phyloP scores from a whole-genome alignment of 2,888 invertebrate genomes.

The Erebia aethiops region DNA sequence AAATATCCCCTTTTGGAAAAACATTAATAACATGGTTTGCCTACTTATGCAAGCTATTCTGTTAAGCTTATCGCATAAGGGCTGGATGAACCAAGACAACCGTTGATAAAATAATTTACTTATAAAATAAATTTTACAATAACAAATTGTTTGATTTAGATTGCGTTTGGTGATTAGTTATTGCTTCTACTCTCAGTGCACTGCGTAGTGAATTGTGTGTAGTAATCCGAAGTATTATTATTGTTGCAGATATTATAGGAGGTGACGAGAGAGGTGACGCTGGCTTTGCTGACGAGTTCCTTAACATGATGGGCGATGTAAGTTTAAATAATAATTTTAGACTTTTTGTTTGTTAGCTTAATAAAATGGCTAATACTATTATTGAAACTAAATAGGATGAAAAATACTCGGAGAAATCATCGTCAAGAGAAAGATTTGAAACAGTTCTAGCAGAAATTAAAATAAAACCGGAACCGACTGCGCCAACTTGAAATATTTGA shows the following conservation, averaged over 20 bases:
- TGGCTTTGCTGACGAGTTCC: slow-evolving; percentile 63
- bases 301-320: slow-evolving; percentile 70
- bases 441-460: slow-evolving; percentile 53
- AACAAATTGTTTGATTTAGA: too few species aligned
- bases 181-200: too few species aligned
- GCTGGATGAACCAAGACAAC: too few species aligned
- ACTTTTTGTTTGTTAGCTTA: neutral
- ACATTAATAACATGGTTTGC: too few species aligned
- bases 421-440: slow-evolving; percentile 46
- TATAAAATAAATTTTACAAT: too few species aligned
- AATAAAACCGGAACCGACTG: slow-evolving; percentile 53
- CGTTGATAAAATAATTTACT: too few species aligned
- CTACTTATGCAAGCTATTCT: too few species aligned
- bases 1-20: too few species aligned
- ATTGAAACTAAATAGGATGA: slow-evolving; percentile 27
- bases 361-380: slow-evolving; percentile 13
- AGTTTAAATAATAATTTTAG: slow-evolving; percentile 46
- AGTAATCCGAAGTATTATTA: slow-evolving; percentile 8
- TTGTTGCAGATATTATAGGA: slow-evolving; percentile 49
- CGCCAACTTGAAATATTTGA: slow-evolving; percentile 44
- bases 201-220: too few species aligned
- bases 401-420: neutral
- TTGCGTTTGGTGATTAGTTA: too few species aligned
- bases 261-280: slow-evolving; percentile 52
- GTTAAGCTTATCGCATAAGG: too few species aligned